Evolutionary conservation across 2,888 invertebrate species (phyloP), one percentile per base, ranked within the genome.

Genomic region (Xanthorhoe spadicearia): DNA sequence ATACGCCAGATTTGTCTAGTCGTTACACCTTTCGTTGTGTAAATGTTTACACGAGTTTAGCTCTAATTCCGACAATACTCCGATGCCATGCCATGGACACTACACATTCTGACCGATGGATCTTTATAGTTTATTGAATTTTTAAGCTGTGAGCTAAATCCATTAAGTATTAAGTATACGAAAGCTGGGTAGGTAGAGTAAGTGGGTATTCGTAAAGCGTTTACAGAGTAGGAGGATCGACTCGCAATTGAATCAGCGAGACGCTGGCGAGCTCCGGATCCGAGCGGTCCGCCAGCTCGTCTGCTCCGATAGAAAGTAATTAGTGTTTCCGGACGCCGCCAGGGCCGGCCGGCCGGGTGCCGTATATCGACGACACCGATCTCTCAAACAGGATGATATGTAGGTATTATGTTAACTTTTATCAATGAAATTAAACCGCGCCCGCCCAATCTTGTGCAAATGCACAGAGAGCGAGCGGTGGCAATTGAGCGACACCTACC

Each of bases 1-100:
- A 38, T 59, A 38, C 38, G 15, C 35, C 71, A 70, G 77, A 64
- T 73, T 61, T 67, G 72, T 73, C 32, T 2, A 72, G 58, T 60
- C 64, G 64, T 70, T 66, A 61, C 64, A 67, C 72, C 63, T 63
- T 66, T 70, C 68, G 13, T 76, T 65, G 68, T 69, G 77, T 80
- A 78, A 81, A 81, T 82, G 74, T 82, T 83, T 82, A 83, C 75
- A 65, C 66, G 63, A 69, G 68, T 67, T 71, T 66, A 71, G 71
- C 71, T 74, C 76, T 73, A 72, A 76, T 74, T 74, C 74, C 64
- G 60, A 57, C 68, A 67, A 51, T 56, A 71, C 52, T 72, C 68
- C 43, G 15, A 46, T 46, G 60, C 51, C 35, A 52, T 71, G 15
- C 46, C 46, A n/a, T 46, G 46, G 38, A 7, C 67, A 72, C 60